These are phyloP conservation scores for Apodemia hepburni DNA, from an alignment of 2,888 invertebrate genomes.

Conservation along the genomic window DNA sequence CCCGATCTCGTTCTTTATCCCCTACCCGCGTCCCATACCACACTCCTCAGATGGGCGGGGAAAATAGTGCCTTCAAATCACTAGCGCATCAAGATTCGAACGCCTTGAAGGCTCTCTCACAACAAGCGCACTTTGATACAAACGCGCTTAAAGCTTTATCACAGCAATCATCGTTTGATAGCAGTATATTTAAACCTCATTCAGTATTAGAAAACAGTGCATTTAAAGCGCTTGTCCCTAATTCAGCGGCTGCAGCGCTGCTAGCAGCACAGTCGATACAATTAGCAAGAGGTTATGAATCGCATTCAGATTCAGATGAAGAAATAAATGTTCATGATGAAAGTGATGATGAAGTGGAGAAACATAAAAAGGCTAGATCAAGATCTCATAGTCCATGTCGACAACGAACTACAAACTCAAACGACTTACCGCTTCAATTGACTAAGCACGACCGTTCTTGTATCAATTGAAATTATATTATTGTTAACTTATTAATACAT, in stretches of 20 bases:
- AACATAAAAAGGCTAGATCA: slow-evolving; percentile 60
- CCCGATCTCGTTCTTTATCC: slow-evolving; percentile 83
- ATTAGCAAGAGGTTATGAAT: slow-evolving; percentile 69
- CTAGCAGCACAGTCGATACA: slow-evolving; percentile 72
- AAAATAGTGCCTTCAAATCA: slow-evolving; percentile 93
- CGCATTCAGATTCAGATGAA: slow-evolving; percentile 84
- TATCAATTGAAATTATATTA: slow-evolving; percentile 42
- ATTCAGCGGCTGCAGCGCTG: slow-evolving; percentile 82
- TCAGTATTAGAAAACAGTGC: slow-evolving; percentile 90
- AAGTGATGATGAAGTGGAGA: slow-evolving; percentile 82
- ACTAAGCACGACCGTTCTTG: slow-evolving; percentile 86
- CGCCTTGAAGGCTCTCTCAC: slow-evolving; percentile 80
- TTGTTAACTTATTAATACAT: slow-evolving; percentile 50
- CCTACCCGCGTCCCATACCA: slow-evolving; percentile 82
- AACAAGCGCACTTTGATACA: slow-evolving; percentile 77
- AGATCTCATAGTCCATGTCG: slow-evolving; percentile 71
- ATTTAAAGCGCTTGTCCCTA: slow-evolving; percentile 88
- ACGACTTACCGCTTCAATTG: slow-evolving; percentile 83
- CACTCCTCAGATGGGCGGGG: slow-evolving; percentile 89
- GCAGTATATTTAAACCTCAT: slow-evolving; percentile 63
- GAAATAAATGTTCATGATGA: slow-evolving; percentile 93
- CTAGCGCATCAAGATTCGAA: slow-evolving; percentile 82
- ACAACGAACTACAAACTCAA: slow-evolving; percentile 44
- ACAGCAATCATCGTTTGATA: slow-evolving; percentile 56
- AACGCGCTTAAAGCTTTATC: slow-evolving; percentile 76